A percentile compares a stretch with the other conserved stretches of the same genome.
These are phyloP conservation scores for Oophaga sylvatica DNA, from an alignment of 2,797 vertebrate genomes.

Conservation along the genomic window DNA sequence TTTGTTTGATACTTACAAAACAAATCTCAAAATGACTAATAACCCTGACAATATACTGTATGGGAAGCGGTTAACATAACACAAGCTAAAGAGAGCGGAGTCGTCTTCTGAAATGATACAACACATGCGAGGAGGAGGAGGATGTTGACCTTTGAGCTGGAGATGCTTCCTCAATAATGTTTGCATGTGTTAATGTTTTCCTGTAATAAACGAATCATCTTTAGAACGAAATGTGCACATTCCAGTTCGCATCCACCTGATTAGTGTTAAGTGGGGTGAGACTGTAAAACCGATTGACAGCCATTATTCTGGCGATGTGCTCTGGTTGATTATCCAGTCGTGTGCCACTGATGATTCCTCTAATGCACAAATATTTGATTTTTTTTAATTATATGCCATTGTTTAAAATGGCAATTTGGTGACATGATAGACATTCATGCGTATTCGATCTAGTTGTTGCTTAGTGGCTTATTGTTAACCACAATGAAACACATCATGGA, in stretches of 20 bases:
- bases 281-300: conserved; percentile 25
- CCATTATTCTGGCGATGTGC: conserved; percentile 25
- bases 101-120: conserved; percentile 8
- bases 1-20: conserved; percentile 18
- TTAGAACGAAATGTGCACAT: conserved; percentile 8
- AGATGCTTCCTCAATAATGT: conserved; percentile 32
- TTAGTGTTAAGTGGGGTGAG: conserved; percentile 44
- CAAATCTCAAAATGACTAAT: conserved; percentile 29
- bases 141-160: conserved; percentile 2
- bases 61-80: conserved; percentile 7
- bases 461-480: neutral
- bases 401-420: neutral
- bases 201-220: conserved; percentile 20
- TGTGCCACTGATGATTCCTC: conserved; percentile 3
- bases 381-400: neutral
- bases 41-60: conserved; percentile 21
- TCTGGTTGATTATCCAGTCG: conserved; percentile 23
- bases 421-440: neutral
- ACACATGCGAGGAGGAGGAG: conserved; percentile 8
- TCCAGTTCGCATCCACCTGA: conserved; percentile 17
- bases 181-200: conserved; percentile 12
- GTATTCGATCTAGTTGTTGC: neutral
- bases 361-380: conserved; percentile 16
- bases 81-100: neutral
- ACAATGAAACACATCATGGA: neutral